Conservation (phyloP, 2,113 vertebrate genomes). For the Ammodytes marinus region DNA sequence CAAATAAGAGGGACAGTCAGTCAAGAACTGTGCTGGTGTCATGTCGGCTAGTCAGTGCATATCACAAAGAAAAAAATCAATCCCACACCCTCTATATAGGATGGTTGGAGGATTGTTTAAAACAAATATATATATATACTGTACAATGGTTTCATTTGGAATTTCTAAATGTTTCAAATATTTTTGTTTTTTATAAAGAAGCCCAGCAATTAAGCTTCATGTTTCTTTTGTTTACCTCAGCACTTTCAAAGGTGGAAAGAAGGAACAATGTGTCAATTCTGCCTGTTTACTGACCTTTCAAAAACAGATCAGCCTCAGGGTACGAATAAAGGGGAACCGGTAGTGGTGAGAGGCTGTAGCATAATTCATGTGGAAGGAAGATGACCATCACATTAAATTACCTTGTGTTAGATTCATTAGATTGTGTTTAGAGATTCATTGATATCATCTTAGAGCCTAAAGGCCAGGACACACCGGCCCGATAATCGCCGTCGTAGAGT, state of each 20-base stretch:
- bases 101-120: background rate
- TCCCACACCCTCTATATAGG: background rate
- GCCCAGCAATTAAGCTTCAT: no score
- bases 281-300: no score
- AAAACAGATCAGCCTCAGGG: no score
- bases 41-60: background rate
- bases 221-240: background rate
- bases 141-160: background rate
- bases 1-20: background rate
- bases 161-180: background rate
- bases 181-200: background rate
- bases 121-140: no score
- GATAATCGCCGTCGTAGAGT: no score
- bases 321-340: no score
- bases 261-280: no score
- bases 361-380: background rate
- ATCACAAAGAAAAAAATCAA: background rate
- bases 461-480: no score
- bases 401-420: background rate
- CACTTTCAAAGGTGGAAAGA: background rate
- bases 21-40: background rate
- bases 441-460: no score
- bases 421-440: no score
- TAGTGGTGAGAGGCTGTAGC: no score
- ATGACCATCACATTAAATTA: background rate